Percentiles rank a stretch among this genome's conserved stretches.
phyloP scores from a whole-genome alignment of 2,113 vertebrate species.

The Zapornia atra region DNA sequence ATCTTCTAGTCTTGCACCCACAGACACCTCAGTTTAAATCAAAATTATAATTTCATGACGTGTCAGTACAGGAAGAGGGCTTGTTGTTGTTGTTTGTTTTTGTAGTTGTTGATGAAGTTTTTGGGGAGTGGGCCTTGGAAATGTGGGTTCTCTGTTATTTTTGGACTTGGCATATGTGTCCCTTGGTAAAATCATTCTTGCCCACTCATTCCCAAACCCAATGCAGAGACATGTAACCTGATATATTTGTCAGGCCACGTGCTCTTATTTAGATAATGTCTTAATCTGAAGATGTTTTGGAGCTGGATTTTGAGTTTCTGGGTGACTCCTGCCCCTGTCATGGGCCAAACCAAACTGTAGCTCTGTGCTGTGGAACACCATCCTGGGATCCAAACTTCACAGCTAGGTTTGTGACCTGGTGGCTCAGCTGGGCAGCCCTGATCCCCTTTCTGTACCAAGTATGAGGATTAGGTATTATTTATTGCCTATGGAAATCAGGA shows the following conservation, averaged over 20 bases:
- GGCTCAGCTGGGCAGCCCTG: not conserved
- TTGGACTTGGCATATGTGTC: not conserved
- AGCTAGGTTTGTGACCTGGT: not conserved
- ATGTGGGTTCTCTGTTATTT: not conserved
- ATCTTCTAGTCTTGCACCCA: not conserved
- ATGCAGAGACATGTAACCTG: fast-evolving
- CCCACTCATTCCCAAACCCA: not conserved
- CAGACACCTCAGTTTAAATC: not conserved
- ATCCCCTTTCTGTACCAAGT: not conserved
- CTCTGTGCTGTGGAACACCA: fast-evolving
- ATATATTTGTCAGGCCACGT: not conserved
- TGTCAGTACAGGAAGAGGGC: not conserved
- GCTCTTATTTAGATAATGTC: not conserved
- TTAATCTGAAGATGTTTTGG: not conserved
- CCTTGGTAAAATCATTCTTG: not conserved
- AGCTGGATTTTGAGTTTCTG: not conserved
- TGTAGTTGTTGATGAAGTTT: too few species aligned
- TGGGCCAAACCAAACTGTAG: not conserved
- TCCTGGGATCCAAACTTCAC: not conserved
- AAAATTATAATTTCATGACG: not conserved
- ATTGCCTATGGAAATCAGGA: not conserved
- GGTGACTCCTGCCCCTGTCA: not conserved
- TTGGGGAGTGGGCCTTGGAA: not conserved
- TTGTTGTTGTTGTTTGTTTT: not conserved
- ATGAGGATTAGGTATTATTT: not conserved